phyloP scores from a whole-genome alignment of 2,113 vertebrate species.

The Balaenoptera acutorostrata region DNA sequence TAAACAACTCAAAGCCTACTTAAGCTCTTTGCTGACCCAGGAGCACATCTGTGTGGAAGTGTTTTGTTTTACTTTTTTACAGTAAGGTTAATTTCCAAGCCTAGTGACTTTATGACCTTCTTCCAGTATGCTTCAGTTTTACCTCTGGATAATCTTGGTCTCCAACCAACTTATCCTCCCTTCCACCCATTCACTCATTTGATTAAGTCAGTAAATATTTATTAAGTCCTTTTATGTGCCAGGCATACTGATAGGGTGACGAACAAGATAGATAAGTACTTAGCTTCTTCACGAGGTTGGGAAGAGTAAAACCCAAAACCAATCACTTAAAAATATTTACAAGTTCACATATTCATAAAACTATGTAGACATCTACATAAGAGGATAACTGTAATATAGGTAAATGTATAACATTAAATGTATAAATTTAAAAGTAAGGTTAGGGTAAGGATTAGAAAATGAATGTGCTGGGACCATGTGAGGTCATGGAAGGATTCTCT shows the following conservation, averaged over 20 bases:
- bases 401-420: neutral
- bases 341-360: neutral
- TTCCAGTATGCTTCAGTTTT: neutral
- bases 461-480: neutral
- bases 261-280: neutral
- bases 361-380: neutral
- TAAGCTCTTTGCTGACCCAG: slow-evolving; percentile 54
- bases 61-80: slow-evolving; percentile 49
- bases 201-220: neutral
- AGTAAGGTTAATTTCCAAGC: slow-evolving; percentile 41
- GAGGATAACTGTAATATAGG: neutral
- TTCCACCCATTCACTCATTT: neutral
- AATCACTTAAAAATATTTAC: neutral
- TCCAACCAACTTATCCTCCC: neutral
- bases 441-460: neutral
- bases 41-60: slow-evolving; percentile 43
- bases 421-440: neutral
- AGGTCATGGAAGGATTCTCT: neutral
- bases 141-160: neutral
- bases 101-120: neutral
- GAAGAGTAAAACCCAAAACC: neutral
- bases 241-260: neutral
- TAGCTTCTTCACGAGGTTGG: neutral
- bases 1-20: slow-evolving; percentile 60
- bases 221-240: neutral